Percentiles rank a stretch among this genome's conserved stretches.
These are phyloP conservation scores for Diadophis punctatus DNA, from an alignment of 2,113 vertebrate genomes.

Conservation along the genomic window DNA sequence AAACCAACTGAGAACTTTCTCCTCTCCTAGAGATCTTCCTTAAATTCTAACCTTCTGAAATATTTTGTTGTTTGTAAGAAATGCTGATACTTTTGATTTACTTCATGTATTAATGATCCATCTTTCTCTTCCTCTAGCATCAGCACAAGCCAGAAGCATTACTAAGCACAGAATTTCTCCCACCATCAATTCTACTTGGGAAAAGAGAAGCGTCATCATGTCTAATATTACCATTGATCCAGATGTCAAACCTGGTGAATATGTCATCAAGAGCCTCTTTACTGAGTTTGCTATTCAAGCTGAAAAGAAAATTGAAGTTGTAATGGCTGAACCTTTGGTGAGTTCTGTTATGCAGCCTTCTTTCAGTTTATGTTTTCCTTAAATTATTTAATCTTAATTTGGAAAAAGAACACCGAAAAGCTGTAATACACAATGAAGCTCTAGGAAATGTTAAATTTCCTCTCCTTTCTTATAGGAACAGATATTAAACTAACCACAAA, in stretches of 20 bases:
- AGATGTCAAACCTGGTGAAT: conserved; percentile 98
- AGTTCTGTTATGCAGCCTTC: conserved; percentile 57
- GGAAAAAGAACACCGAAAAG: neutral
- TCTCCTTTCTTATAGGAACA: no score
- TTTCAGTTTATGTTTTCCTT: neutral
- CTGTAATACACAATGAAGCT: neutral
- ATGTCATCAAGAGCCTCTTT: conserved; percentile 99
- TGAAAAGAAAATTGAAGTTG: conserved; percentile 99
- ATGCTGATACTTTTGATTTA: conserved; percentile 16
- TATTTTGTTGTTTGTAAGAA: neutral
- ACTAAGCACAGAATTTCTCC: conserved; percentile 73
- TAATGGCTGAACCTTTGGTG: conserved; percentile 99
- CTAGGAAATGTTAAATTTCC: neutral
- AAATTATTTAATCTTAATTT: neutral
- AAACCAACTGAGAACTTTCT: neutral
- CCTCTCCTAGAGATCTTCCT: neutral
- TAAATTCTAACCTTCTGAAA: neutral
- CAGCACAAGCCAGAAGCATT: conserved; percentile 84
- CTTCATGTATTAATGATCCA: conserved; percentile 20
- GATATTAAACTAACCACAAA: no score
- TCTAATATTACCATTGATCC: conserved; percentile 98
- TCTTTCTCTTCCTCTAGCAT: conserved; percentile 70
- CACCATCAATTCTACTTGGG: conserved; percentile 70
- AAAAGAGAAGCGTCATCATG: conserved; percentile 83
- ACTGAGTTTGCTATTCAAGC: conserved; percentile 97